A percentile compares a stretch with the other conserved stretches of the same genome.
Evolutionary conservation across 1,140 invertebrate species (phyloP).

Genomic region (Drosophila triauraria): DNA sequence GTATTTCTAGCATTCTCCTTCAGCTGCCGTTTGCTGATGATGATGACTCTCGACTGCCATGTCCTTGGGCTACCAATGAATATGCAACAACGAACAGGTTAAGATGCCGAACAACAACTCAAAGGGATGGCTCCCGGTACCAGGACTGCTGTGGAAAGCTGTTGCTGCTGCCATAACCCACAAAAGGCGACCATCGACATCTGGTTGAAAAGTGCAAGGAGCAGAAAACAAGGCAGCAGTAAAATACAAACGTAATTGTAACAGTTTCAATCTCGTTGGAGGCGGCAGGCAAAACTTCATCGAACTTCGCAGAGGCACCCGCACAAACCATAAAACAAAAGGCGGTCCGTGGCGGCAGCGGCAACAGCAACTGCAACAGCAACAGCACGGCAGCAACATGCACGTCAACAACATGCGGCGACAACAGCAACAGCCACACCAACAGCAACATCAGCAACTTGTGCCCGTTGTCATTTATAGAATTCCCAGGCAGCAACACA

Average conservation of each 20-base stretch:
- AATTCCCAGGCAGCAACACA: constrained; percentile 67
- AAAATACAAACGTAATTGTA: constrained; percentile 59
- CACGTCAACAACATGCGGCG: constrained; percentile 6
- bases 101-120: constrained; percentile 21
- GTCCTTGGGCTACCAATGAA: constrained; percentile 43
- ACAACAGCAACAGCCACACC: constrained; percentile 17
- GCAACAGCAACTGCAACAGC: constrained; percentile 60
- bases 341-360: constrained; percentile 43
- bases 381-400: constrained; percentile 33
- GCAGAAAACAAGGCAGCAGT: constrained; percentile 24
- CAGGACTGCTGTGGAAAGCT: background rate
- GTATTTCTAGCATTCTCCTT: constrained; percentile 18
- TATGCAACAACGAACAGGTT: constrained; percentile 45
- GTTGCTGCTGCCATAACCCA: constrained; percentile 18
- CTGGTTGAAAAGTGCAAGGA: constrained; percentile 38
- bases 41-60: constrained; percentile 17
- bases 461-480: constrained; percentile 75
- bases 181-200: constrained; percentile 24
- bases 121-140: constrained; percentile 10
- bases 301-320: constrained; percentile 60
- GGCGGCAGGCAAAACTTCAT: constrained; percentile 71
- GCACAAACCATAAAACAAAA: constrained; percentile 74
- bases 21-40: constrained; percentile 16
- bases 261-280: constrained; percentile 68
- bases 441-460: constrained; percentile 55